Evolutionary conservation across 2,888 invertebrate species (phyloP).

Genomic region (Hermaeophaga mercurialis): DNA sequence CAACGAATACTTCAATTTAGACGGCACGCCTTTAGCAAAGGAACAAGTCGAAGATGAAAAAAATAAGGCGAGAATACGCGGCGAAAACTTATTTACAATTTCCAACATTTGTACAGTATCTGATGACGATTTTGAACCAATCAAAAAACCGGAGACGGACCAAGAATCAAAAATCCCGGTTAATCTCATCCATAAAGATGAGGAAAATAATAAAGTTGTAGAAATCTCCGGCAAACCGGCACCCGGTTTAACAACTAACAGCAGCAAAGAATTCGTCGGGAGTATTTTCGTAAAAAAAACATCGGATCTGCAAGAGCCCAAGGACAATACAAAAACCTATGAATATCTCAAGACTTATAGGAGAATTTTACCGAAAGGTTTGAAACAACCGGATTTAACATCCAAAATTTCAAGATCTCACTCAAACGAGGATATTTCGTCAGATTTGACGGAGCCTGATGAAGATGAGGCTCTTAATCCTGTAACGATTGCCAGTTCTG

Average conservation of each 20-base stretch:
- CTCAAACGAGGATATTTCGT: too few species aligned
- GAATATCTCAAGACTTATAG: too few species aligned
- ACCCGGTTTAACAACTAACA: background rate
- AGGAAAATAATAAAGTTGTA: background rate
- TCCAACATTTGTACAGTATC: conserved; percentile 19
- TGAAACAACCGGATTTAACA: background rate
- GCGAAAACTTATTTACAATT: conserved; percentile 16
- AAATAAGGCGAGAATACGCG: conserved; percentile 8
- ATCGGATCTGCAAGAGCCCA: background rate
- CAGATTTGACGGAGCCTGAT: too few species aligned
- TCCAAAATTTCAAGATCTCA: too few species aligned
- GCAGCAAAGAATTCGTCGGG: background rate
- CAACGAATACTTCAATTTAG: conserved; percentile 16
- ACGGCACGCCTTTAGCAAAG: conserved; percentile 10
- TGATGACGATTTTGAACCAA: background rate
- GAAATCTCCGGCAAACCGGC: too few species aligned
- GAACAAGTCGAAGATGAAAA: conserved; percentile 23
- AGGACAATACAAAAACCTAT: background rate
- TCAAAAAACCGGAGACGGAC: background rate
- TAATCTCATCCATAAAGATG: background rate
- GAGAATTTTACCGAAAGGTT: background rate
- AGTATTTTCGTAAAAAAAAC: conserved; percentile 3
- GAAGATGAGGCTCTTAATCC: too few species aligned
- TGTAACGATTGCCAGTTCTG: too few species aligned
- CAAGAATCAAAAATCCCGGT: background rate